A percentile compares a stretch with the other conserved stretches of the same genome.
Evolutionary conservation across 1,140 invertebrate species (phyloP).

Genomic region (Drosophila punjabiensis): DNA sequence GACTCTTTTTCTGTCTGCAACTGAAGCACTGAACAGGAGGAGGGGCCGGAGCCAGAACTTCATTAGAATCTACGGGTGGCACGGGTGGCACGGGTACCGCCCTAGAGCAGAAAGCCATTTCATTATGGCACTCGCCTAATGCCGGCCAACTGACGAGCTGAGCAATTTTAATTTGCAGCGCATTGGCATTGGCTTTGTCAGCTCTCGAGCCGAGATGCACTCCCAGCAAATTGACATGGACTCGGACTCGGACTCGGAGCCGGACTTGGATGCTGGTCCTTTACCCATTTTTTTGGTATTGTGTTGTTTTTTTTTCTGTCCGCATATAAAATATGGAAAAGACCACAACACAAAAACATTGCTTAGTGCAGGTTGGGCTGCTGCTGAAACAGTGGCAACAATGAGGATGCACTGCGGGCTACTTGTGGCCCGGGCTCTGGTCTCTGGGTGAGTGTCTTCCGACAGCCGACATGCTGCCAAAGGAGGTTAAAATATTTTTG

Average conservation of each 20-base stretch:
- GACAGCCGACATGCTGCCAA: conserved; percentile 75
- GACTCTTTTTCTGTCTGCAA: conserved; percentile 35
- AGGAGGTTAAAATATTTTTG: conserved; percentile 84
- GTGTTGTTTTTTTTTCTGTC: conserved; percentile 44
- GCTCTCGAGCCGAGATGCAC: conserved; percentile 18
- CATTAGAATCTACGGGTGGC: conserved; percentile 64
- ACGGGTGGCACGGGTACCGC: conserved; percentile 20
- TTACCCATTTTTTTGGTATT: conserved; percentile 17
- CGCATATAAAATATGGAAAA: conserved; percentile 75
- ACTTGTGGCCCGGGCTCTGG: conserved; percentile 16
- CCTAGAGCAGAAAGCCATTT: conserved; percentile 63
- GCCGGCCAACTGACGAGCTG: conserved; percentile 56
- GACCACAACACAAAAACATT: conserved; percentile 67
- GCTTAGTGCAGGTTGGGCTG: conserved; percentile 65
- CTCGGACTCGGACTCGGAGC: conserved; percentile 2
- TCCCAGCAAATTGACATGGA: conserved; percentile 61
- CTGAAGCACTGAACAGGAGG: neutral
- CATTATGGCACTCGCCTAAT: conserved; percentile 65
- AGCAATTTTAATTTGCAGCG: conserved; percentile 78
- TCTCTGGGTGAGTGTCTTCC: conserved; percentile 25
- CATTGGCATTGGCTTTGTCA: conserved; percentile 70
- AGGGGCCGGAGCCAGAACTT: conserved; percentile 26
- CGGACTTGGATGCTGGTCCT: conserved; percentile 4
- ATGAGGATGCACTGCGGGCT: conserved; percentile 32
- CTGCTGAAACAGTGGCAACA: conserved; percentile 21